phyloP scores from a whole-genome alignment of 2,113 vertebrate species.

The Forbesichthys papilliferus region DNA sequence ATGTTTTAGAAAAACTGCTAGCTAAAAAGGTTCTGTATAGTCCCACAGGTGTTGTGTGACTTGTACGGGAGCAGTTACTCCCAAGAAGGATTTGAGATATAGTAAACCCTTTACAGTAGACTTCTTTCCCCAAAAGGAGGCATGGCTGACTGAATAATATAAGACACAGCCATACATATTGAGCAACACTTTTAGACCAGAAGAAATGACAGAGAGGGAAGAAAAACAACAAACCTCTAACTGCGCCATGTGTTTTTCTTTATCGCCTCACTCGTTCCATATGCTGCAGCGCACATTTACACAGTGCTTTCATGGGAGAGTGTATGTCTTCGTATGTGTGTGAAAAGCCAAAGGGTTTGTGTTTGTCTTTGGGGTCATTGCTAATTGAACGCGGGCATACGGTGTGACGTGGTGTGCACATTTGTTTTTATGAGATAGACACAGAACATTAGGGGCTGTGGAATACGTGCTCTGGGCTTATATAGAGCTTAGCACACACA shows the following conservation, averaged over 20 bases:
- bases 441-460: not conserved
- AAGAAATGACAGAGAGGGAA: constrained; percentile 24
- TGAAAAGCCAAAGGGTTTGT: constrained; percentile 3
- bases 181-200: constrained; percentile 37
- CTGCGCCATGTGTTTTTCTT: constrained; percentile 42
- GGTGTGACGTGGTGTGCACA: not conserved
- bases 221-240: constrained; percentile 36
- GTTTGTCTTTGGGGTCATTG: constrained; percentile 28
- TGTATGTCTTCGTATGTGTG: constrained; percentile 31
- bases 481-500: constrained; percentile 36
- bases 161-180: constrained; percentile 18
- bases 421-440: not conserved
- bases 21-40: too few species aligned
- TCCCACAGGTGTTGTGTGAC: too few species aligned
- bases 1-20: too few species aligned
- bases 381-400: constrained; percentile 11
- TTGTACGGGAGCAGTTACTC: too few species aligned
- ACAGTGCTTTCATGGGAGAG: constrained; percentile 16
- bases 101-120: too few species aligned
- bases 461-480: constrained; percentile 16
- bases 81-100: too few species aligned
- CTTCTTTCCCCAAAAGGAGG: too few species aligned
- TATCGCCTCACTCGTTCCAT: constrained; percentile 33
- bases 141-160: not conserved
- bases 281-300: constrained; percentile 9